Conservation (phyloP, 2,113 vertebrate genomes). For the Galeopterus variegatus region DNA sequence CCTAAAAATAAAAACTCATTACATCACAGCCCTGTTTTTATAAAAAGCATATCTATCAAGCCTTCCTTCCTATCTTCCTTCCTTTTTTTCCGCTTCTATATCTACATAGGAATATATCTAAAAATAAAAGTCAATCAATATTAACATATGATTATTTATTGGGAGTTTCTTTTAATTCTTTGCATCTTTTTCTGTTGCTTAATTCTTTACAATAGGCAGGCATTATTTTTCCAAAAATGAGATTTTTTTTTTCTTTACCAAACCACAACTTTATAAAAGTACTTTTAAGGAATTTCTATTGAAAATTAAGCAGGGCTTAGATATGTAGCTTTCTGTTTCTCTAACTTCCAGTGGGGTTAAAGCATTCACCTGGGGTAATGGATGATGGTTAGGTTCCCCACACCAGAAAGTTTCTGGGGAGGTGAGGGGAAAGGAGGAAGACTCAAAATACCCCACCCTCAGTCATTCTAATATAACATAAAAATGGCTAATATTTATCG, state of each 20-base stretch:
- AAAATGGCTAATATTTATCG: neutral
- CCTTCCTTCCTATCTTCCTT: neutral
- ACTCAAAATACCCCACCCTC: slow-evolving; percentile 5
- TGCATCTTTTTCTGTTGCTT: too few relatives aligned
- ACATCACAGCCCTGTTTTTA: neutral
- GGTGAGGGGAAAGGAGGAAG: too few relatives aligned
- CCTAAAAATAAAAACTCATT: slow-evolving; percentile 41
- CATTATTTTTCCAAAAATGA: slow-evolving; percentile 53
- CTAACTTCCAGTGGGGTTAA: neutral
- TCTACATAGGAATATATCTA: neutral
- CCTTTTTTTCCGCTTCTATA: neutral
- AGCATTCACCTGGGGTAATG: neutral
- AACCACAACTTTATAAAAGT: slow-evolving; percentile 10
- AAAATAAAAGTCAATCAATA: slow-evolving; percentile 7
- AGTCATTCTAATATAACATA: neutral
- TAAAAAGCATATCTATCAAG: neutral
- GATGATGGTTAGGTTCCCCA: neutral
- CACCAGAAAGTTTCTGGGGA: neutral
- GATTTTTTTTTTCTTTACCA: neutral
- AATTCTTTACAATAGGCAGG: neutral
- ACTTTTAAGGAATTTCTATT: slow-evolving; percentile 22
- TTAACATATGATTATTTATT: neutral
- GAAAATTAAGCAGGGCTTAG: slow-evolving; percentile 34
- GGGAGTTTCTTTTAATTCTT: neutral
- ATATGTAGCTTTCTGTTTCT: neutral